phyloP scores from a whole-genome alignment of 1,140 invertebrate species.

The Procambarus clarkii region DNA sequence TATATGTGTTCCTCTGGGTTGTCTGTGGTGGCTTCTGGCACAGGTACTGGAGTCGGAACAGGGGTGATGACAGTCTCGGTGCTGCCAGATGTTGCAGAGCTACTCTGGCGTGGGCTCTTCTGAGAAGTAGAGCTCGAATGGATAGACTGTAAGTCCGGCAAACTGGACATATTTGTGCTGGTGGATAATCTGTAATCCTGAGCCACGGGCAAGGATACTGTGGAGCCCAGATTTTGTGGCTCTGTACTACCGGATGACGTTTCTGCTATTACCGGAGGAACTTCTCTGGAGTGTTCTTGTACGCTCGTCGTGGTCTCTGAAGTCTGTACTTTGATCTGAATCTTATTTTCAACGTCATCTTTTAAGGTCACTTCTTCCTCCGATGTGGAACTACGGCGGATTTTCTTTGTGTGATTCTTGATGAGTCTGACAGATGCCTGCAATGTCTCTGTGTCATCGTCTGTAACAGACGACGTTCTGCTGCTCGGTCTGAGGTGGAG shows the following conservation, averaged over 20 bases:
- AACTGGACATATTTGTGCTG: slow-evolving; percentile 38
- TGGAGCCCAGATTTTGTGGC: neutral
- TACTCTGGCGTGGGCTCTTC: neutral
- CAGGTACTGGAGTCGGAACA: neutral
- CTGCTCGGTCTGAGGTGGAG: slow-evolving; percentile 29
- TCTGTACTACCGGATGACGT: neutral
- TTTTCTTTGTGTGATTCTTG: slow-evolving; percentile 22
- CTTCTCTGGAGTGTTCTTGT: neutral
- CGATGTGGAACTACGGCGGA: slow-evolving; percentile 29
- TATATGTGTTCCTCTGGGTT: slow-evolving; percentile 71
- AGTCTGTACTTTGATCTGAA: neutral
- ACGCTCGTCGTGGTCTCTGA: neutral
- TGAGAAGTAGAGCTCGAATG: slow-evolving; percentile 17
- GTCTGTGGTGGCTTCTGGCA: slow-evolving; percentile 3
- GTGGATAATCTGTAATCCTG: slow-evolving; percentile 9
- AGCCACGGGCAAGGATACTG: neutral
- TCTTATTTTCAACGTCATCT: slow-evolving; percentile 13
- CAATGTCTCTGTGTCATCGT: slow-evolving; percentile 55
- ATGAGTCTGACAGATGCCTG: slow-evolving; percentile 33
- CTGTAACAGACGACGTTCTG: slow-evolving; percentile 37
- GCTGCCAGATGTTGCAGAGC: slow-evolving; percentile 5
- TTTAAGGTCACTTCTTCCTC: slow-evolving; percentile 63
- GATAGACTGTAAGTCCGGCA: slow-evolving; percentile 43
- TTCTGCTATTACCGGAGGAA: too few relatives aligned
- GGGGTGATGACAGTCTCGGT: slow-evolving; percentile 41